Base-by-base conservation (phyloP, 2,797 vertebrate genomes). In the Geotrypetes seraphini region DNA sequence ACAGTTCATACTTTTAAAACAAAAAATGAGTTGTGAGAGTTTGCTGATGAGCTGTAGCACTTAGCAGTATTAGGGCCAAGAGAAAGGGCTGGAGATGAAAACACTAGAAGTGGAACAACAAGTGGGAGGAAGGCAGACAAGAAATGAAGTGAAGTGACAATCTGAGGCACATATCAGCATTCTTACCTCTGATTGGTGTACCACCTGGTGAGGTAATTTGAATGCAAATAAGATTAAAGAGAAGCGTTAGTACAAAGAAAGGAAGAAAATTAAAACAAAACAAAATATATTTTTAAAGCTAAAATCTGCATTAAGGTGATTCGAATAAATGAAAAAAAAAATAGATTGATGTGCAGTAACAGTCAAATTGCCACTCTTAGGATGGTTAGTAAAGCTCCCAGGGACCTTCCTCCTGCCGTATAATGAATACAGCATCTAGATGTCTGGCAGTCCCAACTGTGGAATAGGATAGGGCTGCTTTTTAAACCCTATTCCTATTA, bases 101-200 rank as follows among this genome's bases (percentile, higher is more conserved):
- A 81, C 72, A 70, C 54, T 34, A 1, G 63, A 42, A 43, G 35
- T n/a, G n/a, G n/a, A n/a, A n/a, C n/a, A n/a, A n/a, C n/a, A n/a
- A 63, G 50, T 63, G 49, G 46, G 47, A 56, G 46, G 53, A 49
- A 61, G 60, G 66, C 62, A 68, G 65, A 75, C 54, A 33, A 48
- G 26, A 47, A 12, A 63, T 52, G 72, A 54, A n/a, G 56, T 59
- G 60, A 66, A 31, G 51, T 55, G 68, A 78, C 56, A 71, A 73
- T 71, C 78, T 79, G 73, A 60, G 68, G 78, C 73, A 81, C 71
- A 75, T 79, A 78, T 79, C 71, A 83, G 87, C 91, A 92, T 92
- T 93, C 95, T 99, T 99, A 99, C 95, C 95, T 99, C 94, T 86
- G 86, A 99, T 96, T 79, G 94, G 93, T 85, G 94, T 96, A 96